These are phyloP conservation scores for Periophthalmodon schlosseri DNA, from an alignment of 2,113 vertebrate species.

Conservation along the genomic window DNA sequence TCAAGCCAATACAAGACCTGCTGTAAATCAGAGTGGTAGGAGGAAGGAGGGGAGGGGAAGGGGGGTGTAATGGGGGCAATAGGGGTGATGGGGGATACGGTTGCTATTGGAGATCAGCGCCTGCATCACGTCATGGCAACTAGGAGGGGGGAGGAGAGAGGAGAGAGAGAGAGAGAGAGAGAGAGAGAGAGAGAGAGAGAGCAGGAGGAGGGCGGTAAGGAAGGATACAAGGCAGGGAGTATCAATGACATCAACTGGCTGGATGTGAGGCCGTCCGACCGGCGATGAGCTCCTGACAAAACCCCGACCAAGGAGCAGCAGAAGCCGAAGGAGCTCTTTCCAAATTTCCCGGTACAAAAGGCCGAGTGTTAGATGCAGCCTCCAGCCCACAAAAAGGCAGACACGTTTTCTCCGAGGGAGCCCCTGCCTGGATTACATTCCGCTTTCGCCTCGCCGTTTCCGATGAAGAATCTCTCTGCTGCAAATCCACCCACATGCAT, in stretches of 20 bases:
- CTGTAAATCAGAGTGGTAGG: constrained; percentile 36
- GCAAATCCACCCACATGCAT: constrained; percentile 72
- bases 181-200: constrained; percentile 17
- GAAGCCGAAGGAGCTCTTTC: constrained; percentile 46
- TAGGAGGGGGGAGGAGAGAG: constrained; percentile 5
- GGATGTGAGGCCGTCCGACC: constrained; percentile 61
- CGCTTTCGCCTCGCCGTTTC: constrained; percentile 42
- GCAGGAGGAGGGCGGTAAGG: constrained; percentile 67
- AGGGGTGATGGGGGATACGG: constrained; percentile 65
- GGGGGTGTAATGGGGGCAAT: constrained; percentile 50
- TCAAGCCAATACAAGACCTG: constrained; percentile 21
- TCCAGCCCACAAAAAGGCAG: constrained; percentile 47
- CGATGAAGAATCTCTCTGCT: constrained; percentile 61
- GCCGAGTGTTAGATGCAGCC: constrained; percentile 59
- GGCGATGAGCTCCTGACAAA: constrained; percentile 59
- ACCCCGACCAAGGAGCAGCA: constrained; percentile 41
- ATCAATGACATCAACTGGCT: constrained; percentile 74
- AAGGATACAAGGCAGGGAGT: constrained; percentile 63
- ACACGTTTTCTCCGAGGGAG: constrained; percentile 47
- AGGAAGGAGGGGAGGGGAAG: constrained; percentile 3
- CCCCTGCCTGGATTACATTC: constrained; percentile 67
- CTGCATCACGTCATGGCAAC: constrained; percentile 73
- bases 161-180: constrained; percentile 27
- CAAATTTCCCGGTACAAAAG: constrained; percentile 35
- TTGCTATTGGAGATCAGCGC: constrained; percentile 75